Conservation (phyloP, 2,113 vertebrate species). For the Phalacrocorax brasilianus region DNA sequence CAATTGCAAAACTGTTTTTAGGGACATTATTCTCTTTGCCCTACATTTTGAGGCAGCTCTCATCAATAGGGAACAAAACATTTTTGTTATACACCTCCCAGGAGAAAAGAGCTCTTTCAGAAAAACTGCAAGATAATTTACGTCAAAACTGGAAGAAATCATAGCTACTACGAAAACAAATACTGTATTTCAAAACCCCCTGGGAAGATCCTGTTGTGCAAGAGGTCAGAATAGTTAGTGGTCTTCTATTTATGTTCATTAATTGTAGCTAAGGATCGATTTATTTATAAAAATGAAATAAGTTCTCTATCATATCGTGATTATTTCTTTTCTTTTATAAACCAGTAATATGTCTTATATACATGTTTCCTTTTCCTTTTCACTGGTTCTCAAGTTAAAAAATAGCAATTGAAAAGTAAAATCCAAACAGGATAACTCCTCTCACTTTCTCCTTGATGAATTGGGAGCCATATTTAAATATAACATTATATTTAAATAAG, state of each 20-base stretch:
- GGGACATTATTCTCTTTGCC: neutral
- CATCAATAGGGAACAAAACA: neutral
- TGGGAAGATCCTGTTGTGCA: constrained; percentile 19
- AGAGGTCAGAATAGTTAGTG: neutral
- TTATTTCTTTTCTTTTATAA: neutral
- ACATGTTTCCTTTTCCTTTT: neutral
- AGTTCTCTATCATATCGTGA: neutral
- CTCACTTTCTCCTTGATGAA: neutral
- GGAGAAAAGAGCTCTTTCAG: constrained; percentile 5
- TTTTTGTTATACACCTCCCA: neutral
- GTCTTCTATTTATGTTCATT: neutral
- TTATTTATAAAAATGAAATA: neutral
- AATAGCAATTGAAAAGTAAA: neutral
- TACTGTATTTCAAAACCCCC: constrained; percentile 50
- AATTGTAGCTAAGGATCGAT: neutral
- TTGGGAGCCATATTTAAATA: neutral
- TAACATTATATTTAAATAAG: neutral
- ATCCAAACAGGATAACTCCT: neutral
- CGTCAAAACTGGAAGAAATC: constrained; percentile 10
- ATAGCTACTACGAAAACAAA: constrained; percentile 60
- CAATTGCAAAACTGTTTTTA: neutral
- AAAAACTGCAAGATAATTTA: neutral
- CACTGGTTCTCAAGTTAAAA: neutral
- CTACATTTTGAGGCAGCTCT: neutral
- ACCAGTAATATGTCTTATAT: neutral